Base-by-base conservation (phyloP, 2,888 invertebrate genomes). In the Drepana falcataria region DNA sequence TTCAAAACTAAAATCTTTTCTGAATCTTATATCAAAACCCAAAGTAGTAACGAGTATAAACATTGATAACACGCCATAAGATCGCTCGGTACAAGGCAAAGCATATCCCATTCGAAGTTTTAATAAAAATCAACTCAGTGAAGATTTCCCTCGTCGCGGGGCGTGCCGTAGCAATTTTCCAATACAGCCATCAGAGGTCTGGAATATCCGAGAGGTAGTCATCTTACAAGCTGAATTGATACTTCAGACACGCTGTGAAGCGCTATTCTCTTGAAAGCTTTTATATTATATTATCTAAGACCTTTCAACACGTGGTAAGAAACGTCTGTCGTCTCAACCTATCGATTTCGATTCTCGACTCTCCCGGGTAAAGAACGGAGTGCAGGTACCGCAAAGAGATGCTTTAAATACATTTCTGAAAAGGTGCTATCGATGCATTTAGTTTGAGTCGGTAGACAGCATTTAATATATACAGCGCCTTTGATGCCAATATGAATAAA, bases 271-370 rank as follows among this genome's bases (percentile, higher is more conserved):
- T 88, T 89, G 88, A 90, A 89, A 91, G 90, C 87, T 90, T 89
- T 88, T 88, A 87, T 89, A 89, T 90, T 88, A 88, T 88, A 90
- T 91, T 90, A 91, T 88, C 86, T 83, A 82, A 85, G 84, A 87
- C 84, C 86, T 87, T 85, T 80, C 78, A 75, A 87, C 84, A 87
- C 85, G 86, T 87, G 87, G 85, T 80, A 72, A 69, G 71, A 87
- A 37, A 82, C 85, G 87, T 88, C 87, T 87, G 87, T 83, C 85
- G 85, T 70, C 65, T 73, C 79, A 81, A 84, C 85, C 84, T 85
- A 83, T 86, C 79, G 84, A 85, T 83, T 83, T 74, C 79, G 76
- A 82, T 86, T 81, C 78, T 80, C 79, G 72, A 66, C 78, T 79
- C 82, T 83, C 87, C 64, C 67, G 86, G 84, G 86, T 81, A 77